A percentile compares a stretch with the other conserved stretches of the same genome.
These are phyloP conservation scores for Lipophrys pholis DNA, from an alignment of 2,113 vertebrate genomes.

Conservation along the genomic window DNA sequence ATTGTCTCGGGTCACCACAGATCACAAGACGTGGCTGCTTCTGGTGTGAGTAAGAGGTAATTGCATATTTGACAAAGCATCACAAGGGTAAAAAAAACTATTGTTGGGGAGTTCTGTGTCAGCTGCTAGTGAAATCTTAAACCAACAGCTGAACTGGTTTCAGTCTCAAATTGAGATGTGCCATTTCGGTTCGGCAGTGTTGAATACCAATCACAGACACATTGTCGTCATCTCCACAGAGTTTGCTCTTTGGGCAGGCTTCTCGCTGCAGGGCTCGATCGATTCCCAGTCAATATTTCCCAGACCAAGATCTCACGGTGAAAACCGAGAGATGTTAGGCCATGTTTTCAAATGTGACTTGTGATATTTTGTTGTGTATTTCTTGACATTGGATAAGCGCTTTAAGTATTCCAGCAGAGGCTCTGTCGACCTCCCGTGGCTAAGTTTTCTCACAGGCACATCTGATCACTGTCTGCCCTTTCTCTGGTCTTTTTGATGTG, in stretches of 20 bases:
- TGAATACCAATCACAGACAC: neutral
- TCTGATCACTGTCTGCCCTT: conserved; percentile 68
- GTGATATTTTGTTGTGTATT: neutral
- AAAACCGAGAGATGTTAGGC: conserved; percentile 12
- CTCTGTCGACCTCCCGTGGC: conserved; percentile 37
- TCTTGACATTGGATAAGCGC: conserved; percentile 3
- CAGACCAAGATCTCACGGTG: neutral
- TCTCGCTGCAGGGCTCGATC: conserved; percentile 11
- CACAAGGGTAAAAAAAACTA: no score
- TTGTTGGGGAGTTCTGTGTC: no score
- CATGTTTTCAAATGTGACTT: neutral
- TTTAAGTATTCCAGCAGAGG: conserved; percentile 21
- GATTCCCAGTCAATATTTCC: conserved; percentile 9
- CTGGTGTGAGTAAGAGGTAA: no score
- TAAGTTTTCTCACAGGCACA: conserved; percentile 61
- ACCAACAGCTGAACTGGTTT: neutral
- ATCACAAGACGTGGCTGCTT: no score
- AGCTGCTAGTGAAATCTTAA: neutral
- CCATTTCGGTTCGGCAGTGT: neutral
- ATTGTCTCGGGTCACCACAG: no score
- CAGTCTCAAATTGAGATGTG: neutral
- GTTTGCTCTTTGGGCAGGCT: neutral
- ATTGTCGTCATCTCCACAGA: neutral
- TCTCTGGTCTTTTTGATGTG: conserved; percentile 64
- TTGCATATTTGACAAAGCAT: no score